These are phyloP conservation scores for Verasper variegatus DNA, from an alignment of 2,113 vertebrate species.

Conservation along the genomic window DNA sequence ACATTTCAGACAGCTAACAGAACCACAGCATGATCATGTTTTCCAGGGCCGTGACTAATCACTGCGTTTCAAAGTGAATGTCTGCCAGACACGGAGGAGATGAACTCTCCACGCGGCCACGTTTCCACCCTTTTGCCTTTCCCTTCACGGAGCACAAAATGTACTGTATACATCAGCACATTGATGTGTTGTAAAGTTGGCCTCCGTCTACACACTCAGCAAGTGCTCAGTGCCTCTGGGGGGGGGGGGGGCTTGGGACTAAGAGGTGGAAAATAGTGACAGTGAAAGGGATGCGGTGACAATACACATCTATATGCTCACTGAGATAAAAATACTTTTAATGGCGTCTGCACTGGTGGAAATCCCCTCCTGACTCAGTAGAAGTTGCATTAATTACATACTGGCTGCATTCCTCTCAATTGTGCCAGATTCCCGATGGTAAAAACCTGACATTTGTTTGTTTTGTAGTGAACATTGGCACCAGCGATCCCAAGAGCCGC, in stretches of 20 bases:
- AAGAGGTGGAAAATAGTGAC: constrained; percentile 13
- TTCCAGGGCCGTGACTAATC: constrained; percentile 30
- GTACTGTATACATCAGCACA: constrained; percentile 27
- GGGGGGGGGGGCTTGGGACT: constrained; percentile 11
- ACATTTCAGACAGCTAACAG: constrained; percentile 32
- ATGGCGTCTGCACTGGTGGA: constrained; percentile 8
- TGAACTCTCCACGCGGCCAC: not conserved
- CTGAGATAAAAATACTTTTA: constrained; percentile 24
- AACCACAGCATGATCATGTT: constrained; percentile 26
- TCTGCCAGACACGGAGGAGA: constrained; percentile 24
- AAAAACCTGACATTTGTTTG: constrained; percentile 14
- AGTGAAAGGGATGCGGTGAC: constrained; percentile 28
- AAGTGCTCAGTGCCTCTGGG: constrained; percentile 41
- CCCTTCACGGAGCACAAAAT: constrained; percentile 35
- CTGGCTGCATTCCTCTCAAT: not conserved
- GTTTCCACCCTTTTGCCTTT: constrained; percentile 43
- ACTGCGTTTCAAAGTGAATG: constrained; percentile 24
- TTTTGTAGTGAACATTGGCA: constrained; percentile 83
- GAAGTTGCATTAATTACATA: not conserved
- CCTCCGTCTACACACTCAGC: constrained; percentile 29
- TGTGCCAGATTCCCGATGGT: not conserved
- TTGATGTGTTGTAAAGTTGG: constrained; percentile 20
- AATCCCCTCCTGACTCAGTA: constrained; percentile 30
- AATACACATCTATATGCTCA: constrained; percentile 20
- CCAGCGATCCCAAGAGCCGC: constrained; percentile 84